Base-by-base conservation (phyloP, 2,113 vertebrate species). In the Megalops atlanticus region DNA sequence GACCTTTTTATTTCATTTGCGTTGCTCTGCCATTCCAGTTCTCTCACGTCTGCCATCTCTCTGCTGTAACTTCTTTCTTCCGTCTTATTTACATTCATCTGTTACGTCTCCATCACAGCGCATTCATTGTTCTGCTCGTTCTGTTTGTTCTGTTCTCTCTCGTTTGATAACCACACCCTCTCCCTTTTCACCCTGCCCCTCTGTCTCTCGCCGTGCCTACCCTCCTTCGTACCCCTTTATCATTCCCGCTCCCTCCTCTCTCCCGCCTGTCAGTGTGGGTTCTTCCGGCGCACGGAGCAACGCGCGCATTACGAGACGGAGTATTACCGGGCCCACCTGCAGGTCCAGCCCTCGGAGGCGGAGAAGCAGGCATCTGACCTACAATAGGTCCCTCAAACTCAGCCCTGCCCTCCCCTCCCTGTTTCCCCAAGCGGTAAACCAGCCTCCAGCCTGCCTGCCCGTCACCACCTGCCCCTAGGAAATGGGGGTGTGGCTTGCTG, bases 271-370 rank as follows among this genome's bases (percentile, higher is more conserved):
- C 93, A 97, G 96, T 97, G 96, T 87, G 96, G 96, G 84, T 98
- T 98, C 93, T 97, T 98, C 94, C 94, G 91, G 85, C 93, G 93
- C 89, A 93, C 92, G 27, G 92, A 93, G 88, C 91, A 76, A 77
- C 90, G 90, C 71, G 91, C 84, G 41, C 92, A 95, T 80, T 96
- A 95, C 82, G 91, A 96, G 74, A 93, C 96, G 79, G 96, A 95
- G 87, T 98, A 94, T 92, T 94, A 97, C 90, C 93, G 88, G 18
- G 97, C 97, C 81, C 95, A 90, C 74, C 93, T 95, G 91, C 95
- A 94, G 54, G 85, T 96, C 83, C 97, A 97, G 89, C 97, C 97
- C 83, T 97, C 95, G 12, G 96, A 95, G 80, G 91, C 81, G 85
- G 95, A 96, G 88, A 94, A 90, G 88, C 95, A 94, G 92, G 94